A percentile compares a stretch with the other conserved stretches of the same genome.
Conservation (phyloP, 2,113 vertebrate species). For the Indicator maculatus region DNA sequence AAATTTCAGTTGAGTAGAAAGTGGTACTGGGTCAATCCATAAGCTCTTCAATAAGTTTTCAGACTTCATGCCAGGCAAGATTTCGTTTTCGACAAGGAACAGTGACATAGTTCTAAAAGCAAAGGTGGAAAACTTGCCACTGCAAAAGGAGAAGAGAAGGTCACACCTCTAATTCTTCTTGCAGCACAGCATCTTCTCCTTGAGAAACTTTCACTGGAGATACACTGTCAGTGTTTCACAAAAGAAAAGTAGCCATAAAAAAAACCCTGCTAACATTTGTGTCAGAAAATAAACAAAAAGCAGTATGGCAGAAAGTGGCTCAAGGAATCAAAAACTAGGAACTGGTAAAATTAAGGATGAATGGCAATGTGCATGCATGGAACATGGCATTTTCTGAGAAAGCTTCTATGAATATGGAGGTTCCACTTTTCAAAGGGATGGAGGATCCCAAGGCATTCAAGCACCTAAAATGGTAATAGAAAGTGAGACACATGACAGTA, state of each 20-base stretch:
- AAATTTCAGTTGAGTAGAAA: not conserved
- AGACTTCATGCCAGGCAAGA: not conserved
- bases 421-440: not conserved
- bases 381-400: not conserved
- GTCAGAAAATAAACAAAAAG: not conserved
- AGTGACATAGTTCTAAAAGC: not conserved
- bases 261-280: accelerated
- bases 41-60: not conserved
- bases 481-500: not conserved
- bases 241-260: not conserved
- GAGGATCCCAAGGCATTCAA: not conserved
- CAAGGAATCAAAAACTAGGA: not conserved
- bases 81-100: not conserved
- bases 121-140: not conserved
- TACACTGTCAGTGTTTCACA: not conserved
- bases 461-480: not conserved
- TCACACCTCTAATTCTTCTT: not conserved
- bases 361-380: not conserved
- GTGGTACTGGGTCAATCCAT: not conserved
- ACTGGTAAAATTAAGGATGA: not conserved
- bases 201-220: not conserved
- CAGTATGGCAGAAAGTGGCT: not conserved
- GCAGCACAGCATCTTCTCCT: not conserved
- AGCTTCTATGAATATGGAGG: not conserved
- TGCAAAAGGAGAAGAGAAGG: not conserved